phyloP scores from a whole-genome alignment of 2,797 vertebrate species.

The Oreochromis mossambicus region DNA sequence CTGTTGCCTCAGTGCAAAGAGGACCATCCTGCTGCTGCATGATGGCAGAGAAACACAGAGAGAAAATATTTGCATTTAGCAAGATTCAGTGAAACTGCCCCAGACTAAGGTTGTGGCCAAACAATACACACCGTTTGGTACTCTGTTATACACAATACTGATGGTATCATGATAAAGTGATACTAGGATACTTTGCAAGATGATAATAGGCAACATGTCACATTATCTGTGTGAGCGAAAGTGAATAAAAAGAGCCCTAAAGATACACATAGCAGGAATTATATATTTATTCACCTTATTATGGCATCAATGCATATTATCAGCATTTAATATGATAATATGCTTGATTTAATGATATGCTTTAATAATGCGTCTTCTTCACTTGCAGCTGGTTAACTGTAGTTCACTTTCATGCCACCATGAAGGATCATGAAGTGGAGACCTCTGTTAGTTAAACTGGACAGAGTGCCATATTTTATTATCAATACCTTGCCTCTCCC shows the following conservation, averaged over 20 bases:
- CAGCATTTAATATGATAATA: neutral
- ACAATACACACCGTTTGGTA: neutral
- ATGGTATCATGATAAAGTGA: neutral
- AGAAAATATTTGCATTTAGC: neutral
- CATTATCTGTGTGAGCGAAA: neutral
- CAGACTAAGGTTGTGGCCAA: neutral
- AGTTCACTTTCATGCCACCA: neutral
- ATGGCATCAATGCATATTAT: neutral
- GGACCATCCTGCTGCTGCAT: conserved; percentile 58
- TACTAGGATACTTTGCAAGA: neutral
- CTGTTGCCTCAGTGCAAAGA: conserved; percentile 39
- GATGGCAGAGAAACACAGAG: neutral
- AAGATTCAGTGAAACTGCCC: neutral
- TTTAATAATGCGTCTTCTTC: neutral
- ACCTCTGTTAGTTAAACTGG: neutral
- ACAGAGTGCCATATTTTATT: neutral
- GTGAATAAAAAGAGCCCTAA: neutral
- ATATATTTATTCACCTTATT: neutral
- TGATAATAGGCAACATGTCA: neutral
- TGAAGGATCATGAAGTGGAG: neutral
- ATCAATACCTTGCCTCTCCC: neutral
- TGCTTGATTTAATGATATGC: neutral
- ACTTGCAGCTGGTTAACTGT: neutral
- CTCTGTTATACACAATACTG: neutral
- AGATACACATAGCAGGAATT: neutral